These are phyloP conservation scores for Mythimna loreyi DNA, from an alignment of 2,888 invertebrate genomes.

Conservation along the genomic window DNA sequence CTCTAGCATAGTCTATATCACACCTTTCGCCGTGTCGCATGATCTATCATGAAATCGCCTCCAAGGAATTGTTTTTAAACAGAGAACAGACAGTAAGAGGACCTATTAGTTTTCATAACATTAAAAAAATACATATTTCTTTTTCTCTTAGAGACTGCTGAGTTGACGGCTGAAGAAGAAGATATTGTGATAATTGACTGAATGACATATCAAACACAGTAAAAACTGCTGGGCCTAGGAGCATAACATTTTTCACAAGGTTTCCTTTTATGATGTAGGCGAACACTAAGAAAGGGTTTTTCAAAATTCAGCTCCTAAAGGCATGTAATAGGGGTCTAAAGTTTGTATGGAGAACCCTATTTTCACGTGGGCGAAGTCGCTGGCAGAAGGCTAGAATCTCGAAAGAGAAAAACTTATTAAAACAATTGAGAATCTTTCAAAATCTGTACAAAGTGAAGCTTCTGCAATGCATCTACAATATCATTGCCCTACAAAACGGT, in stretches of 20 bases:
- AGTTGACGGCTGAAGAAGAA: neutral
- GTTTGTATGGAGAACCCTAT: too few relatives aligned
- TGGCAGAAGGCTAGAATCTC: too few relatives aligned
- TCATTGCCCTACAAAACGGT: slow-evolving; percentile 65
- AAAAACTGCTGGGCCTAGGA: too few relatives aligned
- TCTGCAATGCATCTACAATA: slow-evolving; percentile 29
- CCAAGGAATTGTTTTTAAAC: neutral
- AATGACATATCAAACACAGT: too few relatives aligned
- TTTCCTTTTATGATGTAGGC: too few relatives aligned
- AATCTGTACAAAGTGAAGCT: slow-evolving; percentile 28
- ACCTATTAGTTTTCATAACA: neutral
- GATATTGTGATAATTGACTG: neutral
- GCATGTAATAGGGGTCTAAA: too few relatives aligned
- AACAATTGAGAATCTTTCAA: neutral
- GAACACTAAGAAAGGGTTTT: too few relatives aligned
- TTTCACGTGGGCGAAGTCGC: too few relatives aligned
- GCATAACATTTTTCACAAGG: too few relatives aligned
- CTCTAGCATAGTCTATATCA: neutral
- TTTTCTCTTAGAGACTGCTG: neutral
- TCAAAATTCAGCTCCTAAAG: too few relatives aligned
- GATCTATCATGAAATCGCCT: neutral
- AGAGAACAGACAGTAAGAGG: neutral
- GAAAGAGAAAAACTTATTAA: neutral
- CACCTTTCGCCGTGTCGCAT: neutral
- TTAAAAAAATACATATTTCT: neutral